These are phyloP conservation scores for Mimachlamys varia DNA, from an alignment of 2,888 invertebrate genomes.

Conservation along the genomic window DNA sequence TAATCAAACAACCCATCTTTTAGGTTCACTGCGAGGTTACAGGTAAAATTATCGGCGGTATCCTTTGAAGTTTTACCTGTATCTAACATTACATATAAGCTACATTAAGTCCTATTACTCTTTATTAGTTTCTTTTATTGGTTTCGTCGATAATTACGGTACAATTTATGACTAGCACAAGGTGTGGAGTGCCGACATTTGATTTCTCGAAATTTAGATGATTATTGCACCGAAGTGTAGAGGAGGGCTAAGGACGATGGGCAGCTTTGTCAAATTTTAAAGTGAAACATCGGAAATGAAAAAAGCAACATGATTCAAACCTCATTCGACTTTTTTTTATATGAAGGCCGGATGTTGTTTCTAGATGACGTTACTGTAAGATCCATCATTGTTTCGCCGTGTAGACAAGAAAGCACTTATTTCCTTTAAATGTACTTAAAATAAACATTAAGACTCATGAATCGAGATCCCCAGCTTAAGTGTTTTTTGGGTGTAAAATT, in stretches of 20 bases:
- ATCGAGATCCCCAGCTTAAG: neutral
- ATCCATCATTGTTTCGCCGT: neutral
- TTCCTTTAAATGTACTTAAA: neutral
- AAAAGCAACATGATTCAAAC: too few relatives aligned
- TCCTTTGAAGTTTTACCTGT: conserved; percentile 9
- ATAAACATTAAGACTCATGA: neutral
- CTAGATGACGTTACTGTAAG: neutral
- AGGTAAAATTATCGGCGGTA: neutral
- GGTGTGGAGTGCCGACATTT: neutral
- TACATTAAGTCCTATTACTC: neutral
- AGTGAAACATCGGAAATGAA: too few relatives aligned
- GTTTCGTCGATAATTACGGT: neutral
- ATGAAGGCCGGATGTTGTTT: neutral
- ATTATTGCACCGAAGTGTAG: too few relatives aligned
- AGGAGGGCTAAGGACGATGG: neutral
- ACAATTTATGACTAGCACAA: neutral
- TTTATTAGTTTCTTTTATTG: neutral
- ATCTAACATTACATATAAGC: neutral
- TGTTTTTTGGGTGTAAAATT: too few relatives aligned
- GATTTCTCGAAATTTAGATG: neutral
- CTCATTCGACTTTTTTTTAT: neutral
- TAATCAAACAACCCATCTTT: neutral
- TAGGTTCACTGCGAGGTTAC: neutral
- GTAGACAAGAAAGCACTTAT: neutral
- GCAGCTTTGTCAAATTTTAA: neutral